A percentile compares a stretch with the other conserved stretches of the same genome.
These are phyloP conservation scores for Campoplex nolae DNA, from an alignment of 2,888 invertebrate species.

Conservation along the genomic window DNA sequence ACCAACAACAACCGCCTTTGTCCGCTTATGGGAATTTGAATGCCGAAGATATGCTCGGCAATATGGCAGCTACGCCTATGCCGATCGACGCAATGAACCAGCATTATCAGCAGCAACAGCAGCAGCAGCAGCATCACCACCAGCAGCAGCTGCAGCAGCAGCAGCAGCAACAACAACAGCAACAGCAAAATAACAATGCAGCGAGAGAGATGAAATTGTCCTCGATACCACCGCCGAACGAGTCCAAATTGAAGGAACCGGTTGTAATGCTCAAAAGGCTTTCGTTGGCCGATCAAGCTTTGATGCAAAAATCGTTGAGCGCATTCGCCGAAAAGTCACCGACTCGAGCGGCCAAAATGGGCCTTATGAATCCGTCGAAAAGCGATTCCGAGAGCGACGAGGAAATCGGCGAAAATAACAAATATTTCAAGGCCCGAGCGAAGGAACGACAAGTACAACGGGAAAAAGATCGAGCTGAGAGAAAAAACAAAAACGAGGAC, in stretches of 20 bases:
- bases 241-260: conserved; percentile 85
- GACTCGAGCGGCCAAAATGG: conserved; percentile 87
- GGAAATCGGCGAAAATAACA: conserved; percentile 85
- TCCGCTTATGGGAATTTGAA: conserved; percentile 16
- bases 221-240: conserved; percentile 47
- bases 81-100: conserved; percentile 52
- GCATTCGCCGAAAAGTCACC: conserved; percentile 88
- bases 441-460: conserved; percentile 84
- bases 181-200: conserved; percentile 72
- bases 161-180: not conserved
- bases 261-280: conserved; percentile 88
- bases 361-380: conserved; percentile 84
- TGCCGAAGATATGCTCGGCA: conserved; percentile 23
- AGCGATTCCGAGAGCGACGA: conserved; percentile 86
- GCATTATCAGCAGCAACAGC: conserved; percentile 62
- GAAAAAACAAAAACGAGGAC: conserved; percentile 79
- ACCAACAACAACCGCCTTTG: conserved; percentile 57
- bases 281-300: conserved; percentile 86
- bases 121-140: conserved; percentile 6
- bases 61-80: not conserved
- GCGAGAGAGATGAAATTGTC: conserved; percentile 75
- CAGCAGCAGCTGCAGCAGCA: conserved; percentile 62
- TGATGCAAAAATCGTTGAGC: conserved; percentile 88
- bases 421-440: conserved; percentile 85
- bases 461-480: conserved; percentile 82